These are phyloP conservation scores for Pluvialis apricaria DNA, from an alignment of 2,113 vertebrate genomes.

Conservation along the genomic window DNA sequence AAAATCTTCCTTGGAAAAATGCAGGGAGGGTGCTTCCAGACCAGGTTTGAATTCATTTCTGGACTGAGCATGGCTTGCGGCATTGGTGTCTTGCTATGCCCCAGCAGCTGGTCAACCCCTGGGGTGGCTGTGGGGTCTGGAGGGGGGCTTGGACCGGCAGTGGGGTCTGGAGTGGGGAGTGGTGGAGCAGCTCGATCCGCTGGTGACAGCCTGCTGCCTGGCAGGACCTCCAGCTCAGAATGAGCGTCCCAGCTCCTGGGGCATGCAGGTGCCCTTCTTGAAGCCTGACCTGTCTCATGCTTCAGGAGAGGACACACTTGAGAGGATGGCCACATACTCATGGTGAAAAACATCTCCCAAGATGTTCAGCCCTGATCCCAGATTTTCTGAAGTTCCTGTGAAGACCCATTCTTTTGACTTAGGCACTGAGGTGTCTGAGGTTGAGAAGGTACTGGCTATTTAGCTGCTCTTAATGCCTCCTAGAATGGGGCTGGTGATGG, in stretches of 20 bases:
- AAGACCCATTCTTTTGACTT: background rate
- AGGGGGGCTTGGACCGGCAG: too few species aligned
- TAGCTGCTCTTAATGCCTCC: background rate
- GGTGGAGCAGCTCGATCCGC: background rate
- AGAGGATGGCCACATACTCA: background rate
- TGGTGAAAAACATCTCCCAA: background rate
- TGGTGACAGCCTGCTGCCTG: rapidly evolving
- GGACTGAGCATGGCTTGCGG: background rate
- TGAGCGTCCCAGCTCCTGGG: background rate
- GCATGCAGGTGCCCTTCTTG: rapidly evolving
- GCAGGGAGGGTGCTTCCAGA: background rate
- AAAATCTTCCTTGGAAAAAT: background rate
- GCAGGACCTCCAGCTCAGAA: background rate
- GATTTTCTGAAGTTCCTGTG: background rate
- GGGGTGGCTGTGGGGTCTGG: background rate
- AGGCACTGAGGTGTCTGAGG: background rate
- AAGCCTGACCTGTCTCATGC: background rate
- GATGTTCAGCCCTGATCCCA: background rate
- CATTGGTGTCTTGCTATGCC: background rate
- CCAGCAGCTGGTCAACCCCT: background rate
- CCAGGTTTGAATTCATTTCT: background rate
- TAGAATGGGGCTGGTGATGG: background rate
- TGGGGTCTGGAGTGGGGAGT: background rate
- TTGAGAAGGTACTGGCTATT: background rate
- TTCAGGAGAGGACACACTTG: background rate